Conservation (phyloP, 2,888 invertebrate genomes). For the Beris chalybata region DNA sequence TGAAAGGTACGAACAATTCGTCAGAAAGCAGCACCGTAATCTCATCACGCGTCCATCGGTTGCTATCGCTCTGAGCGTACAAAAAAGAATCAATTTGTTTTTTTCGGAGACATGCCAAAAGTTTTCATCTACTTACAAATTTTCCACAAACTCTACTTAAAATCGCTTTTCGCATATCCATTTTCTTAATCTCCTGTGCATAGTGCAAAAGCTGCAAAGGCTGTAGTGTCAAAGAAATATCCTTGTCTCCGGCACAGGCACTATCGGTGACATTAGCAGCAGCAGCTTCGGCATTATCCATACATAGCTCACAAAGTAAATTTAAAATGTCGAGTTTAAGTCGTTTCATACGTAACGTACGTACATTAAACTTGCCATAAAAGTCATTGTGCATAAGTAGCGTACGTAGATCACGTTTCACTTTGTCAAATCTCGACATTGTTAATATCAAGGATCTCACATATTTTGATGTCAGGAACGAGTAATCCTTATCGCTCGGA, state of each 20-base stretch:
- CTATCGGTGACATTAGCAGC: constrained; percentile 28
- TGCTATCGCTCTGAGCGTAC: constrained; percentile 19
- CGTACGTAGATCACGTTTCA: constrained; percentile 50
- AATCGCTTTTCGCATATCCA: constrained; percentile 5
- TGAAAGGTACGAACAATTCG: constrained; percentile 3
- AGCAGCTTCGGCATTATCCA: constrained; percentile 40
- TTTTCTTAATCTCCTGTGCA: constrained; percentile 16
- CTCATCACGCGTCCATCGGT: constrained; percentile 25
- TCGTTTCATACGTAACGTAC: constrained; percentile 38
- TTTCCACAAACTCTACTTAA: constrained; percentile 21
- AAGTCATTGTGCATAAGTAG: constrained; percentile 51
- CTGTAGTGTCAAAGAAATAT: constrained; percentile 15
- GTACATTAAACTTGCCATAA: constrained; percentile 49
- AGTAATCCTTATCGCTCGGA: constrained; percentile 32
- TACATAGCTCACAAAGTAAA: constrained; percentile 49
- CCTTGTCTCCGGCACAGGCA: too few relatives aligned
- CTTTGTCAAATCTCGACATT: constrained; percentile 50
- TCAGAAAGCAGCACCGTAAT: constrained; percentile 13
- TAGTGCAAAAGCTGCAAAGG: constrained; percentile 20
- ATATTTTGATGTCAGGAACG: constrained; percentile 28
- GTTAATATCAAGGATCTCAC: constrained; percentile 35
- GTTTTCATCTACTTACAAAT: constrained; percentile 21
- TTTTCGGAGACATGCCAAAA: too few relatives aligned
- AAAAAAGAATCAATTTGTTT: not conserved
- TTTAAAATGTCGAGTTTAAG: constrained; percentile 49